phyloP scores from a whole-genome alignment of 2,797 vertebrate species.

The Enteromius fasciolatus region DNA sequence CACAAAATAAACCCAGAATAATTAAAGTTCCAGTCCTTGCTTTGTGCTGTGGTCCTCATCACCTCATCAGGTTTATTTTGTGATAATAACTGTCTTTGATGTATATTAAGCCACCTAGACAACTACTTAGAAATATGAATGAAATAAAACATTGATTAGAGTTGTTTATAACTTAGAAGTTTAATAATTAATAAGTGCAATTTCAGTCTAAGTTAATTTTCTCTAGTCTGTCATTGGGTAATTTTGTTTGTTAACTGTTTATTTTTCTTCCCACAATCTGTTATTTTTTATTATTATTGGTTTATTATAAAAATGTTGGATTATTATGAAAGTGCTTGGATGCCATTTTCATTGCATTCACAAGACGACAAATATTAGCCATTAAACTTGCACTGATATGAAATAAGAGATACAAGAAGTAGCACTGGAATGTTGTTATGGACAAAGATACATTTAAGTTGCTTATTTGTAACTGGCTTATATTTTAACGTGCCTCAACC shows the following conservation, averaged over 20 bases:
- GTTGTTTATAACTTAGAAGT: no score
- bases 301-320: background rate
- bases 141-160: background rate
- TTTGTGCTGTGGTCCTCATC: background rate
- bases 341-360: background rate
- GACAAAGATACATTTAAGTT: background rate
- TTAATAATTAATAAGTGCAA: no score
- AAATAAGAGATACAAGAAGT: background rate
- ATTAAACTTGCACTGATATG: background rate
- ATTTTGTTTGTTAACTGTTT: background rate
- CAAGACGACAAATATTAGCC: background rate
- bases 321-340: background rate
- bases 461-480: no score
- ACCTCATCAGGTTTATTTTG: background rate
- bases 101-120: background rate
- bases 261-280: background rate
- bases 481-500: no score
- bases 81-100: background rate
- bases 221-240: no score
- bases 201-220: no score
- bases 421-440: background rate
- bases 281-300: background rate
- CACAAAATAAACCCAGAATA: background rate
- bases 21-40: background rate
- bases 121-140: no score